Evolutionary conservation across 2,797 vertebrate species (phyloP).

Genomic region (Microctenopoma stevenorrisi): DNA sequence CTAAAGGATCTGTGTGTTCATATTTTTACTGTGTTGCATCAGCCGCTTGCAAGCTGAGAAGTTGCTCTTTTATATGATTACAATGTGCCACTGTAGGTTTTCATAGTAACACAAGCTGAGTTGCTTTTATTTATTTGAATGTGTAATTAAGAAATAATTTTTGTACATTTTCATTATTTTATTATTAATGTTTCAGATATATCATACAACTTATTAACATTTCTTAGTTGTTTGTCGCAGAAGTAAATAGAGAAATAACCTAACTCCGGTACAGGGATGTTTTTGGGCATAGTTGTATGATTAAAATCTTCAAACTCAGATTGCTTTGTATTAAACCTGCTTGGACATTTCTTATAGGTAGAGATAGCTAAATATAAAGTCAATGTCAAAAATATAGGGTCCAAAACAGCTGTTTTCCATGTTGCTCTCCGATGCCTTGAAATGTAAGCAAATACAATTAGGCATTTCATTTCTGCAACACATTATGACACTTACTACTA

Average conservation of each 20-base stretch:
- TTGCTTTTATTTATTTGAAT: slow-evolving; percentile 51
- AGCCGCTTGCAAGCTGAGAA: slow-evolving; percentile 53
- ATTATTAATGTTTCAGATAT: not conserved
- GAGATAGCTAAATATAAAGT: slow-evolving; percentile 27
- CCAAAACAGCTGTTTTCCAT: slow-evolving; percentile 27
- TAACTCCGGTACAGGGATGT: slow-evolving; percentile 9
- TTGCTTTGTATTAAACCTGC: slow-evolving; percentile 42
- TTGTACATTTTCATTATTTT: slow-evolving; percentile 48
- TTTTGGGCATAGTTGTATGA: slow-evolving; percentile 17
- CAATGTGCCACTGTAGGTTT: slow-evolving; percentile 78
- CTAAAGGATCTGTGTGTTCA: slow-evolving; percentile 61
- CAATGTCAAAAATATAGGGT: slow-evolving; percentile 41
- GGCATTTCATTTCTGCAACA: slow-evolving; percentile 38
- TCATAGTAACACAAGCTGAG: slow-evolving; percentile 55
- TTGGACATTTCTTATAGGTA: slow-evolving; percentile 40
- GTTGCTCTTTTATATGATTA: slow-evolving; percentile 73
- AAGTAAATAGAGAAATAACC: slow-evolving; percentile 25
- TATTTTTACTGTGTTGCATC: slow-evolving; percentile 58
- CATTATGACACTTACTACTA: slow-evolving; percentile 33
- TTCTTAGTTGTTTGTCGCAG: slow-evolving; percentile 21
- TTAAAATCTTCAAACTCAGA: slow-evolving; percentile 35
- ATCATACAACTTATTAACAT: slow-evolving; percentile 9
- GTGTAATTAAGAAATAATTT: slow-evolving; percentile 63
- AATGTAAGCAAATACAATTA: slow-evolving; percentile 55
- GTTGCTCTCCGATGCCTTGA: slow-evolving; percentile 67